A percentile compares a stretch with the other conserved stretches of the same genome.
phyloP scores from a whole-genome alignment of 2,797 vertebrate species.

The Pelochelys cantorii region DNA sequence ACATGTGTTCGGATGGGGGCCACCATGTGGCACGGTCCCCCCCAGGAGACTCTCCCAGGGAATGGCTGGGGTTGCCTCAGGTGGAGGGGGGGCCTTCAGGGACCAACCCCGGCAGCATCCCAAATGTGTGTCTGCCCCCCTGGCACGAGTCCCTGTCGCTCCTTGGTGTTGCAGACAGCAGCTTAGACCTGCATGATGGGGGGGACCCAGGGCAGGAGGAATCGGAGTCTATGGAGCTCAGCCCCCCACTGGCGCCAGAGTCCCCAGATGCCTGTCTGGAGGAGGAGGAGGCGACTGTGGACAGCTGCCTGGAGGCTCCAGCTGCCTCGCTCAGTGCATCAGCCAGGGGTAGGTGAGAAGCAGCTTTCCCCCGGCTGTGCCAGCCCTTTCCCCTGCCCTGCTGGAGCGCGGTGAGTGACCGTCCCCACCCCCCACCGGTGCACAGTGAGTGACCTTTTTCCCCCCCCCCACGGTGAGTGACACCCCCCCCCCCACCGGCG shows the following conservation, averaged over 20 bases:
- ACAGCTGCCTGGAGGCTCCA: constrained; percentile 52
- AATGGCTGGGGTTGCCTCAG: too few species aligned
- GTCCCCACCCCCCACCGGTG: not conserved
- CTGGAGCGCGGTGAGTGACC: not conserved
- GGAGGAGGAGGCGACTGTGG: constrained; percentile 23
- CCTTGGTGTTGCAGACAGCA: constrained; percentile 64
- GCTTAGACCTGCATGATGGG: constrained; percentile 62
- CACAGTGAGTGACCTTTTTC: not conserved
- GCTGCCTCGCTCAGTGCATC: not conserved
- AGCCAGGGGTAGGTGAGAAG: constrained; percentile 46
- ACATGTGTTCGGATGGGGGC: too few species aligned
- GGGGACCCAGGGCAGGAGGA: constrained; percentile 68
- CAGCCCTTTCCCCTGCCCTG: not conserved
- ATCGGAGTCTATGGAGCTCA: constrained; percentile 61
- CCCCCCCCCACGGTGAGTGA: not conserved
- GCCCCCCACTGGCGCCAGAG: constrained; percentile 8
- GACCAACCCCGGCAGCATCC: too few species aligned
- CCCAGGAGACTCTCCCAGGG: too few species aligned
- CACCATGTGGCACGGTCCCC: too few species aligned
- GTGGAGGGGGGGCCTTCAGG: too few species aligned
- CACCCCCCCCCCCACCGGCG: not conserved
- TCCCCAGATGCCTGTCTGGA: not conserved
- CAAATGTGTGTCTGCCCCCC: not conserved
- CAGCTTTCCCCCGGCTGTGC: rapidly evolving
- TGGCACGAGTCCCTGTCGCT: not conserved